Conservation (phyloP, 2,113 vertebrate genomes). For the Sturnira hondurensis region DNA sequence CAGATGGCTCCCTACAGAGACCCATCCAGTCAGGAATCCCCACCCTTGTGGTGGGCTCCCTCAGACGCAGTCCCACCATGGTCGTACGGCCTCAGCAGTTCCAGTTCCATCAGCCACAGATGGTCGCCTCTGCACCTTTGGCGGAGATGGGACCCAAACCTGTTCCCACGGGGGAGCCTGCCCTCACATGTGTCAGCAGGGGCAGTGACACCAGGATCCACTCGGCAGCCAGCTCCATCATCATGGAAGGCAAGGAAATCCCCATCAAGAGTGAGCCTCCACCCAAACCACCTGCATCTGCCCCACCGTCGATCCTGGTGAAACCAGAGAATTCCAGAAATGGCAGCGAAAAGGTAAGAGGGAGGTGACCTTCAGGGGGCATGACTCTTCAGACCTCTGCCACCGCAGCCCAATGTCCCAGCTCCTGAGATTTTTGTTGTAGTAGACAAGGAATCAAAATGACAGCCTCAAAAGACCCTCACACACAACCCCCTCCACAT, state of each 20-base stretch:
- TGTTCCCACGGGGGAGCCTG: conserved; percentile 66
- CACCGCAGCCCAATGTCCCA: not conserved
- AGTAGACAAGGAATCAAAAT: not conserved
- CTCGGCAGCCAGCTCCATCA: conserved; percentile 79
- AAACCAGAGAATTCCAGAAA: conserved; percentile 90
- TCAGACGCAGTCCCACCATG: conserved; percentile 71
- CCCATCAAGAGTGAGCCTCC: conserved; percentile 76
- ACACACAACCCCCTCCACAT: not conserved
- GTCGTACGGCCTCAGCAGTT: conserved; percentile 72
- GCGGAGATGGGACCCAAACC: conserved; percentile 81
- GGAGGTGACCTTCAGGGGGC: accelerated
- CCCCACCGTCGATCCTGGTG: conserved; percentile 93
- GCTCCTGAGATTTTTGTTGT: not conserved
- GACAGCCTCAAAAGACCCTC: not conserved
- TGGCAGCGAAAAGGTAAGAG: conserved; percentile 88
- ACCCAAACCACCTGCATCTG: conserved; percentile 75
- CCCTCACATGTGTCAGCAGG: conserved; percentile 24
- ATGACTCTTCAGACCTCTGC: not conserved
- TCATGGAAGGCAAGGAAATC: conserved; percentile 82
- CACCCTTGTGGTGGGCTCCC: conserved; percentile 70
- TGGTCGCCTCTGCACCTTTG: conserved; percentile 51
- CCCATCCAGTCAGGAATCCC: conserved; percentile 75
- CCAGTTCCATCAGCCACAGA: conserved; percentile 78
- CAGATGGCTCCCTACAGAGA: conserved; percentile 83
- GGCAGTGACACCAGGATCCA: conserved; percentile 71